Evolutionary conservation across 2,113 vertebrate genomes (phyloP), one percentile per base, ranked within the genome.

Genomic region (Scophthalmus maximus): DNA sequence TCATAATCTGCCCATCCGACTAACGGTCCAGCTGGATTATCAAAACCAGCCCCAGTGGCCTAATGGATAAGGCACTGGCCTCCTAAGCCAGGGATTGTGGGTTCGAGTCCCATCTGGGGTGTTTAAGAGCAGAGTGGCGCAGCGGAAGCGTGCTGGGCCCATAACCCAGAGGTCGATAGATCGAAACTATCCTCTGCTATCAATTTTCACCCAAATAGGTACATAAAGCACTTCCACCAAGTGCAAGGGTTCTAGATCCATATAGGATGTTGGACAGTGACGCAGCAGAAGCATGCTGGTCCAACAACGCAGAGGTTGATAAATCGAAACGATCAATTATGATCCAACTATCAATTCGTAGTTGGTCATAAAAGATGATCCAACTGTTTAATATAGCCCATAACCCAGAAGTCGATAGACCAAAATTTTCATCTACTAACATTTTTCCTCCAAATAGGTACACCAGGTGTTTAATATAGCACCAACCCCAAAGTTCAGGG

Each of bases 111-210:
- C 42, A 62, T 22, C 42, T 32, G 42, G 42, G n/a, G 26, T 62
- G 59, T 11, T 1, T 30, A 11, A 20, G 7, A 92, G 92, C 92
- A 94, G 92, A 94, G 92, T 94, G 92, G 92, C 92, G 92, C 92
- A 94, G 92, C 93, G 92, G 93, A 94, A 93, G 92, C 92, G 92
- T 94, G 92, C 93, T 94, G 93, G 93, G 92, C 93, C 92, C 93
- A 93, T 94, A 93, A 94, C 93, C 92, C 93, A 94, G 93, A 93
- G 91, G 92, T 93, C 91, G 93, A 94, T 94, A 92, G 92, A 93
- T 94, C 92, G 91, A 94, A 94, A 94, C 93, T 20, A 59, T 59
- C 91, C 93, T 94, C 92, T 94, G 92, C 92, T 93, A 92, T 17
- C 17, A 27, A 6, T 18, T 4, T 18, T 46, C 18, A n/a, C n/a